phyloP scores from a whole-genome alignment of 2,113 vertebrate species.

The Archilochus colubris region DNA sequence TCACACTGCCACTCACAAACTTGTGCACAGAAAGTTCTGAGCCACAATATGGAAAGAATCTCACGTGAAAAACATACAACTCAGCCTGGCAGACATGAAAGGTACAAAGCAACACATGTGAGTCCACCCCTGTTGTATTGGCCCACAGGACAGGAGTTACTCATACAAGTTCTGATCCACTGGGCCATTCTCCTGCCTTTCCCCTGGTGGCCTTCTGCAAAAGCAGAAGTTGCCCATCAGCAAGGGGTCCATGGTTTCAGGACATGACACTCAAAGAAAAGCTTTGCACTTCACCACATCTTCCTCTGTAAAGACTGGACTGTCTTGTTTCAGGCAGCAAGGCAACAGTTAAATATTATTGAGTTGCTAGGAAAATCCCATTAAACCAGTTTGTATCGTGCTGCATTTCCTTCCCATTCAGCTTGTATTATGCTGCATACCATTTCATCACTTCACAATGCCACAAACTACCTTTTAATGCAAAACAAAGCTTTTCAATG shows the following conservation, averaged over 20 bases:
- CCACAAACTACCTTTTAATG: conserved; percentile 53
- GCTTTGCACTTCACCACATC: neutral
- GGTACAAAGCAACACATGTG: neutral
- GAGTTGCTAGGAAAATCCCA: neutral
- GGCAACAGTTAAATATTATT: neutral
- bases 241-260: fast-evolving
- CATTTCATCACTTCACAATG: conserved; percentile 65
- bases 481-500: conserved; percentile 66
- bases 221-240: neutral
- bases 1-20: neutral
- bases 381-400: neutral
- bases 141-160: neutral
- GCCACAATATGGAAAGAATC: neutral
- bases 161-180: neutral
- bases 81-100: neutral
- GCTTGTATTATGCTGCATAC: neutral
- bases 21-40: neutral
- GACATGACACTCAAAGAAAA: fast-evolving
- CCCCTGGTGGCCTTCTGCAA: neutral
- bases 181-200: fast-evolving
- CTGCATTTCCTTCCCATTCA: conserved; percentile 25
- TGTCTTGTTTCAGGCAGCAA: neutral
- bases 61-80: neutral
- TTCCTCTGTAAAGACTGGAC: neutral
- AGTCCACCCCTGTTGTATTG: neutral